Evolutionary conservation across 2,113 vertebrate genomes (phyloP).

Genomic region (Peucedramus taeniatus): DNA sequence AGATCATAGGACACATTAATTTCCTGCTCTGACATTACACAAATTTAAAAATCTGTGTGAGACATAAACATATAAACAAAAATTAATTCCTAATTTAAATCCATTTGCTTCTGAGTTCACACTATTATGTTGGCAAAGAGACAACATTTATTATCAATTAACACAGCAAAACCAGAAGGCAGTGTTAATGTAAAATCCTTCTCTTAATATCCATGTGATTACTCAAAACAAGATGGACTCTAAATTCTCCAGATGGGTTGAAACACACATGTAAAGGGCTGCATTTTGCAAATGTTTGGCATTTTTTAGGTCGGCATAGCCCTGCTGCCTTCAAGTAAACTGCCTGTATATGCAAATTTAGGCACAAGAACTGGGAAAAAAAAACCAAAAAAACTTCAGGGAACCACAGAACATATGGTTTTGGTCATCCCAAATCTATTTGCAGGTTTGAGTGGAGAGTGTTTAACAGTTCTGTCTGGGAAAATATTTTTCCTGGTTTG

Average conservation of each 20-base stretch:
- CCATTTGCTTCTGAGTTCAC: background rate
- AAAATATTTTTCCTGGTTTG: background rate
- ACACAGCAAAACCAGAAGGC: background rate
- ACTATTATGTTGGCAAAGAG: background rate
- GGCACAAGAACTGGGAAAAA: background rate
- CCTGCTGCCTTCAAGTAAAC: background rate
- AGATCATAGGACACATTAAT: conserved; percentile 31
- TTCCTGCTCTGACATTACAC: conserved; percentile 38
- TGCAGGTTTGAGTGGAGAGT: background rate
- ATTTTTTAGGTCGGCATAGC: background rate
- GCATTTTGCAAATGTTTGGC: background rate
- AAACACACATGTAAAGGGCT: background rate
- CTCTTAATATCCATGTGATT: background rate
- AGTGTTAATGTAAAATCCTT: background rate
- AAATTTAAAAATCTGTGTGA: background rate
- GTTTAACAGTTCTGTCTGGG: background rate
- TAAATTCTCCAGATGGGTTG: background rate
- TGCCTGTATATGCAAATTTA: background rate
- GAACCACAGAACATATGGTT: background rate
- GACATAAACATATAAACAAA: background rate
- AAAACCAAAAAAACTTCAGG: background rate
- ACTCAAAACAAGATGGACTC: background rate
- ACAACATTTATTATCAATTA: background rate
- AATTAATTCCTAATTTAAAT: background rate
- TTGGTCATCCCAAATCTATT: background rate